Base-by-base conservation (phyloP, 1,140 invertebrate species). In the Drosophila punjabiensis region DNA sequence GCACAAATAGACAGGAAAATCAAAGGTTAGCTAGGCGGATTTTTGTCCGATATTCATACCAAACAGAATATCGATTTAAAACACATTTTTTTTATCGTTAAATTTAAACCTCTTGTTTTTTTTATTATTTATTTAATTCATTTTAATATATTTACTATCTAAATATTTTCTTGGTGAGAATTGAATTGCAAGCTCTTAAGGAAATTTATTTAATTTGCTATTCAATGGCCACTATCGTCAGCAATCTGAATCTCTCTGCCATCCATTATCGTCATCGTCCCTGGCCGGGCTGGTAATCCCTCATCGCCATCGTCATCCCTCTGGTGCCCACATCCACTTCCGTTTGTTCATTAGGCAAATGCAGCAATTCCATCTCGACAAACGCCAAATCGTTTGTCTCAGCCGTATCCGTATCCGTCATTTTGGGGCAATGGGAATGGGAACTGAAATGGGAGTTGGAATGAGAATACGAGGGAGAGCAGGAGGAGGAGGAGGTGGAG, bases 311-410 rank as follows among this genome's bases (percentile, higher is more conserved):
- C 64, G 70, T 18, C 70, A 76, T 50, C 71, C 41, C 50, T 41
- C 52, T 52, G 50, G 73, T 55, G 73, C 10, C 56, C 62, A 50
- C 56, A 53, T 73, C 55, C 55, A 58, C 55, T 58, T 58, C 69
- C 61, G 39, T 45, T 67, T 81, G 82, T 81, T 77, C 68, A 81
- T 89, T 80, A 73, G 68, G 53, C 81, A 77, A 87, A 69, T 74
- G 77, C 58, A 71, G 79, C 75, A 89, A 65, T 75, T 85, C 56
- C 48, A 89, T 65, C 30, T 81, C 63, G 47, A 89, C 78, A 89
- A 81, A 79, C 41, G 85, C 52, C 85, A 89, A 87, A 81, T 89
- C 85, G 68, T 84, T 85, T 68, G 68, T 79, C 60, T 79, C 55
- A 64, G 47, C 61, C 70, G 62, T 59, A 62, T 79, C 68, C 73